These are phyloP conservation scores for Alcedo quadribrachys DNA, from an alignment of 2,797 vertebrate species.

Conservation along the genomic window DNA sequence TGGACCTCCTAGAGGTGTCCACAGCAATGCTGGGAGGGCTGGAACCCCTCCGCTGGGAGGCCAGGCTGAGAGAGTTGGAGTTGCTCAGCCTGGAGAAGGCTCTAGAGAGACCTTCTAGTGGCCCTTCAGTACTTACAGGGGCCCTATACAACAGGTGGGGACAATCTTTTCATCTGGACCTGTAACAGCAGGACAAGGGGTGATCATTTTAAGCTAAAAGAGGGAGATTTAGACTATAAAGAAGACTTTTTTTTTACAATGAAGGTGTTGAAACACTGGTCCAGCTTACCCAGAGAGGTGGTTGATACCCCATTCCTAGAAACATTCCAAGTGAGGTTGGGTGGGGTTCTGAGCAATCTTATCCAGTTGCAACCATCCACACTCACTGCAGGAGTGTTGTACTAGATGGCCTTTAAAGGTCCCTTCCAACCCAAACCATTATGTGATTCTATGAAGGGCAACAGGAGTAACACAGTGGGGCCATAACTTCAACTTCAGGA, in stretches of 20 bases:
- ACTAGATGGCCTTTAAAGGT: not conserved
- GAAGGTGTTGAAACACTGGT: not conserved
- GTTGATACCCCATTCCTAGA: not conserved
- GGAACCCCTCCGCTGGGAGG: not conserved
- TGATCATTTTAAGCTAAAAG: not conserved
- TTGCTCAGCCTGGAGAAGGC: not conserved
- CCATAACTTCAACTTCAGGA: not conserved
- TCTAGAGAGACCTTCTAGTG: not conserved
- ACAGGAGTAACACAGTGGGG: accelerated
- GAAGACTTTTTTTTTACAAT: not conserved
- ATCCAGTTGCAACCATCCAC: not conserved
- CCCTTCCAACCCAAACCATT: not conserved
- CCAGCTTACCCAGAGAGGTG: not conserved
- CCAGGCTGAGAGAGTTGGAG: not conserved
- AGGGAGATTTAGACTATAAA: not conserved
- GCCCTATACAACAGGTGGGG: not conserved
- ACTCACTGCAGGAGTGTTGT: not conserved
- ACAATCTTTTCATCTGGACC: not conserved
- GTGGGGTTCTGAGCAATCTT: not conserved
- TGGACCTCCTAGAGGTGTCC: not conserved
- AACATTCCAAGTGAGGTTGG: not conserved
- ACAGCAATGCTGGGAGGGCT: not conserved
- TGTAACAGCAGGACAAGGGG: not conserved
- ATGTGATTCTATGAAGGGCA: not conserved
- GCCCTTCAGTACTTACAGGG: not conserved